Conservation (phyloP, 2,888 invertebrate species). For the Drosophila sordidapex region DNA sequence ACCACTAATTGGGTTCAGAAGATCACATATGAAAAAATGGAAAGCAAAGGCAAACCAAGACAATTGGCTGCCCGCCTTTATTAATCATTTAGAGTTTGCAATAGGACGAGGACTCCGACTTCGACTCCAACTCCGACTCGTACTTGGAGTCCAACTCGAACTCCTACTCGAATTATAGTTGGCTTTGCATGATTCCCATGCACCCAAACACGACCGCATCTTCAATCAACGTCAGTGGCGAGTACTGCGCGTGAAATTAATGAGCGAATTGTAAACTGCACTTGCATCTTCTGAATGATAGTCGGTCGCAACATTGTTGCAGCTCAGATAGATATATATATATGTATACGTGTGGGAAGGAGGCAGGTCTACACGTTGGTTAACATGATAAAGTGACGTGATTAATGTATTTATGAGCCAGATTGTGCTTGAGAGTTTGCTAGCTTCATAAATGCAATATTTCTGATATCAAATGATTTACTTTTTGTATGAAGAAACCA, state of each 20-base stretch:
- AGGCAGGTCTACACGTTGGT: constrained; percentile 43
- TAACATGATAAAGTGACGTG: constrained; percentile 12
- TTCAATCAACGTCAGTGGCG: constrained; percentile 74
- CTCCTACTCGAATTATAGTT: background rate
- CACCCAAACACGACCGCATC: constrained; percentile 71
- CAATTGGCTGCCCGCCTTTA: constrained; percentile 53
- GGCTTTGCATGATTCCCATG: constrained; percentile 58
- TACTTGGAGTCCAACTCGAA: background rate
- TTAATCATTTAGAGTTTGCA: constrained; percentile 54
- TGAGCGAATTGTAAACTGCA: constrained; percentile 68
- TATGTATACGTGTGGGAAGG: constrained; percentile 1
- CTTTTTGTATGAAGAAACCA: background rate
- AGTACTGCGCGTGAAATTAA: constrained; percentile 67
- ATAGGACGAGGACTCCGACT: constrained; percentile 3
- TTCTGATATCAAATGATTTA: background rate
- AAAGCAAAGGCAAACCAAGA: constrained; percentile 45
- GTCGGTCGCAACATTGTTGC: constrained; percentile 61
- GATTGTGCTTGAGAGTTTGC: background rate
- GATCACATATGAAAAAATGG: constrained; percentile 67
- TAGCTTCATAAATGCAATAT: background rate
- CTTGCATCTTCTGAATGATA: constrained; percentile 43
- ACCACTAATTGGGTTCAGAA: constrained; percentile 72
- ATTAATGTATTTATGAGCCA: constrained; percentile 2
- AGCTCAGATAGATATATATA: constrained; percentile 9
- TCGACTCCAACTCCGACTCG: background rate